Base-by-base conservation (phyloP, 2,888 invertebrate species). In the Lymantria dispar region DNA sequence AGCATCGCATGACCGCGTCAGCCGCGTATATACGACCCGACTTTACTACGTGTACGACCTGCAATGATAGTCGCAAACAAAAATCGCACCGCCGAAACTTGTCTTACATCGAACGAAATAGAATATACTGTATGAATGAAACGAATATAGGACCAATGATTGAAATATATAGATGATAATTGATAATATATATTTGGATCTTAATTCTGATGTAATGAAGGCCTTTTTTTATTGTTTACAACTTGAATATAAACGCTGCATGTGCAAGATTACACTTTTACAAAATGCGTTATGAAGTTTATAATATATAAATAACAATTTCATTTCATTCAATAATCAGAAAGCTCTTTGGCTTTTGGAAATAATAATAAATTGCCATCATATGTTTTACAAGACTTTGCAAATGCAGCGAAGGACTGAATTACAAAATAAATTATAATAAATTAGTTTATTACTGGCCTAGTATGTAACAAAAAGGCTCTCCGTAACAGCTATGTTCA, bases 61-160 rank as follows among this genome's bases (percentile, higher is more conserved):
- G 87, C 66, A 87, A 87, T 82, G 81, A 86, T 80, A 87, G 82
- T 77, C 78, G 85, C 83, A 83, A 67, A 67, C 74, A 81, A 79
- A 80, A 71, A 69, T 70, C 73, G 74, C 72, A 70, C 64, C 68
- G 66, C 59, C 71, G 63, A 40, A 62, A 68, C 51, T 65, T 57
- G 50, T 48, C 64, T 68, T 64, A 68, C 50, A 59, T 54, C 60
- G 61, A 64, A 50, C 55, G 52, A 47, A 29, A 45, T 13, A 38
- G 8, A 44, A 30, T 31, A 38, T 43, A 12, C 31, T 37, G 39
- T 44, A 38, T 45, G 12, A n/a, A 14, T 40, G 40, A 40, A n/a
- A 14, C 9, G 40, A n/a, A 38, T 33, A 33, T 33, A 33, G n/a
- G 38, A 3, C n/a, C 38, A 42, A 15, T 54, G 56, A 52, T 52